A percentile compares a stretch with the other conserved stretches of the same genome.
These are phyloP conservation scores for Elanus axillaris DNA, from an alignment of 2,113 vertebrate genomes.

Conservation along the genomic window DNA sequence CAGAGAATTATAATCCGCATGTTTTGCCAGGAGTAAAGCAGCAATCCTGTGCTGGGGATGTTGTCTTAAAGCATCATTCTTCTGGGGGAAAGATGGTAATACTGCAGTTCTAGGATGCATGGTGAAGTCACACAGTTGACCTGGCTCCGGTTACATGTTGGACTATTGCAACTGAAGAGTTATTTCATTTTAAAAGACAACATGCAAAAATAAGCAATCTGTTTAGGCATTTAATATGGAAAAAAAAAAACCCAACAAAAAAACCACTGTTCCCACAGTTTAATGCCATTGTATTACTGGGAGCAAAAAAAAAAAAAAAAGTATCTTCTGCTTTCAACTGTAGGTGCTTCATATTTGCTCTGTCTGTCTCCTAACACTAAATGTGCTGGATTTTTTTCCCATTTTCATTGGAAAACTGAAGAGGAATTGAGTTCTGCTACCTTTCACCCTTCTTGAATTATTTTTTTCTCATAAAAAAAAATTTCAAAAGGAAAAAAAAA, in stretches of 20 bases:
- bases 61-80: conserved; percentile 28
- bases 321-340: conserved; percentile 69
- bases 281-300: conserved; percentile 29
- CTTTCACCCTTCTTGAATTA: conserved; percentile 50
- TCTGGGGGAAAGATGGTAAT: conserved; percentile 50
- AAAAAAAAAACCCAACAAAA: not conserved
- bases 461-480: not conserved
- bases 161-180: conserved; percentile 64
- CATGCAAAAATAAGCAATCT: conserved; percentile 68
- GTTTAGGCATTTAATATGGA: conserved; percentile 63
- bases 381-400: conserved; percentile 64
- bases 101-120: conserved; percentile 67
- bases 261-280: conserved; percentile 55
- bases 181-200: conserved; percentile 61
- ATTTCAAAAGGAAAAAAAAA: not conserved
- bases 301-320: too few relatives aligned
- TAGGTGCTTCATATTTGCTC: conserved; percentile 76
- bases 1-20: conserved; percentile 65
- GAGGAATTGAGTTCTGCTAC: conserved; percentile 66
- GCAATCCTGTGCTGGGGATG: conserved; percentile 54
- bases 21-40: conserved; percentile 75
- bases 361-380: conserved; percentile 76
- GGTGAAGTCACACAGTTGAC: conserved; percentile 66
- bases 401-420: conserved; percentile 68
- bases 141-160: conserved; percentile 68